Evolutionary conservation across 2,888 invertebrate species (phyloP).

Genomic region (Stenoptilia bipunctidactyla): DNA sequence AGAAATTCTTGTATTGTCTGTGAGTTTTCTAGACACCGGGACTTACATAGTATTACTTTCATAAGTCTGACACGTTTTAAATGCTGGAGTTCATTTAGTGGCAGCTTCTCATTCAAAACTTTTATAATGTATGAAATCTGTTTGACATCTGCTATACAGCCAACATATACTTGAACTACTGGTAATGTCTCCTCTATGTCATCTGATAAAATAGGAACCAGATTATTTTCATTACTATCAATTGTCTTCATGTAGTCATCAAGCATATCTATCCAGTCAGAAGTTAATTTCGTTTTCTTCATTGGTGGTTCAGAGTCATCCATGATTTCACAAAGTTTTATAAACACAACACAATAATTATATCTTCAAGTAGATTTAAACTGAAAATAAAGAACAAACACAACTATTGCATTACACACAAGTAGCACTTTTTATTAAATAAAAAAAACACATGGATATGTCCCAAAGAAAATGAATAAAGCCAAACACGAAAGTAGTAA

Average conservation of each 20-base stretch:
- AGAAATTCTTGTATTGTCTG: conserved; percentile 47
- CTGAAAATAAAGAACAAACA: conserved; percentile 53
- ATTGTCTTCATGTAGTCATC: conserved; percentile 22
- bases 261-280: conserved; percentile 2
- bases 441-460: no score
- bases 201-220: conserved; percentile 67
- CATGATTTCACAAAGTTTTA: conserved; percentile 10
- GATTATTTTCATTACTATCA: conserved; percentile 26
- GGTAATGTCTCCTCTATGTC: conserved; percentile 59
- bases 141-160: conserved; percentile 71
- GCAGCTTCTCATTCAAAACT: conserved; percentile 68
- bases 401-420: conserved; percentile 40
- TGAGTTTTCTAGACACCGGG: conserved; percentile 20
- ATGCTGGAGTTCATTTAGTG: conserved; percentile 75
- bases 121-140: conserved; percentile 74
- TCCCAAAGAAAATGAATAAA: no score
- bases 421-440: neutral
- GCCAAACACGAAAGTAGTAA: no score
- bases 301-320: conserved; percentile 26
- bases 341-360: neutral
- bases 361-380: conserved; percentile 9
- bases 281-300: conserved; percentile 30
- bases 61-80: conserved; percentile 78
- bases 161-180: conserved; percentile 71
- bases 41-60: conserved; percentile 70